Conservation (phyloP, 2,113 vertebrate species). For the Macrotis lagotis region DNA sequence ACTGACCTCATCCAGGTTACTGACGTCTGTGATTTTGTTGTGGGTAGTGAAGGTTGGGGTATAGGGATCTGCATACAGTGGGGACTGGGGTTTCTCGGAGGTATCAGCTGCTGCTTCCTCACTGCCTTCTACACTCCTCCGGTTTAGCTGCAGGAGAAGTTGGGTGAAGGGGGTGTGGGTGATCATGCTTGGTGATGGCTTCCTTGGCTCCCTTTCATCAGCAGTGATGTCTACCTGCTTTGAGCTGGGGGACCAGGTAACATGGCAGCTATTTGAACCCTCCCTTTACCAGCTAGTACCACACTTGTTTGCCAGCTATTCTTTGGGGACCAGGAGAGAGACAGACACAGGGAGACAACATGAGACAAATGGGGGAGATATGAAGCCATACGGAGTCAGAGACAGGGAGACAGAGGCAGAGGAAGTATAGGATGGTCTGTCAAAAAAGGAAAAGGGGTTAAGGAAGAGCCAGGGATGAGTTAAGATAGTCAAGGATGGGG, state of each 20-base stretch:
- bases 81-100: slow-evolving; percentile 81
- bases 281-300: not conserved
- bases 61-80: slow-evolving; percentile 87
- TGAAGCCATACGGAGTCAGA: too few relatives aligned
- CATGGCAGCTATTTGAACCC: not conserved
- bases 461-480: fast-evolving
- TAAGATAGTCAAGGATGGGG: fast-evolving
- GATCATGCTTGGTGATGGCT: not conserved
- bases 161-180: not conserved
- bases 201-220: fast-evolving
- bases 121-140: slow-evolving; percentile 81
- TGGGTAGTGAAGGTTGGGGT: slow-evolving; percentile 79
- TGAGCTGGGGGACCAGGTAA: fast-evolving
- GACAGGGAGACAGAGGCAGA: not conserved
- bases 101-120: slow-evolving; percentile 45
- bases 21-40: slow-evolving; percentile 39
- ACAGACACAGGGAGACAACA: not conserved
- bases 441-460: not conserved
- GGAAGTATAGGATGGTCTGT: not conserved
- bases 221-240: not conserved
- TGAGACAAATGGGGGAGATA: not conserved
- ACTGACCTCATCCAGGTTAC: slow-evolving; percentile 76
- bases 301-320: not conserved
- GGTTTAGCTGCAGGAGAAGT: slow-evolving; percentile 81
- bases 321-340: not conserved